Evolutionary conservation across 2,797 vertebrate genomes (phyloP).

Genomic region (Anguilla marmorata): DNA sequence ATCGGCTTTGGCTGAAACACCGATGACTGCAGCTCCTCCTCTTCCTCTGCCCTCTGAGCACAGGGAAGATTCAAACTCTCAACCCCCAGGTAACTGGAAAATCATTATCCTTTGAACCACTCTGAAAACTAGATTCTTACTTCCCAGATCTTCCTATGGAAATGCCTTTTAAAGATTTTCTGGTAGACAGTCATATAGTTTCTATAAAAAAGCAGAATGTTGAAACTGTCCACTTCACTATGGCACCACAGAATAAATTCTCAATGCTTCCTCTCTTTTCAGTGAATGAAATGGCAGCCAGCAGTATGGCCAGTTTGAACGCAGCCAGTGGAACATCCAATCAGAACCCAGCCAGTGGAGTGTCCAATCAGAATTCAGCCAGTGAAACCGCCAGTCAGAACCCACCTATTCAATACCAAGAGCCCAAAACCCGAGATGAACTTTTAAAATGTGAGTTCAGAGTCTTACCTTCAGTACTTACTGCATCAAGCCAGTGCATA

Average conservation of each 20-base stretch:
- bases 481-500: background rate
- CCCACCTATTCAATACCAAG: slow-evolving; percentile 40
- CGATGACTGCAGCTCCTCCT: slow-evolving; percentile 25
- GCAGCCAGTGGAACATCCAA: background rate
- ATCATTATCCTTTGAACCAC: background rate
- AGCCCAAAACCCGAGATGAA: slow-evolving; percentile 69
- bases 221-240: background rate
- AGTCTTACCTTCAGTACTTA: background rate
- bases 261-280: background rate
- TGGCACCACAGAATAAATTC: background rate
- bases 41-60: slow-evolving; percentile 2
- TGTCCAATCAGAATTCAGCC: background rate
- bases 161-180: too few relatives aligned
- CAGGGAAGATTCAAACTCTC: slow-evolving; percentile 44
- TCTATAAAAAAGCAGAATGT: background rate
- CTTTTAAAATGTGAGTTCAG: slow-evolving; percentile 73
- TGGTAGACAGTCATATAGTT: background rate
- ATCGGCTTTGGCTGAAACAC: slow-evolving; percentile 12
- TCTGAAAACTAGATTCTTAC: background rate
- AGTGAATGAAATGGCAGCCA: slow-evolving; percentile 44
- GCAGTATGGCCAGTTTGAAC: background rate
- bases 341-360: slow-evolving; percentile 5
- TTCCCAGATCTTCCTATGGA: background rate
- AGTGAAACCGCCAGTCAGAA: background rate
- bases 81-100: slow-evolving; percentile 49